Conservation (phyloP, 2,888 invertebrate genomes). For the Opisthograptis luteolata region DNA sequence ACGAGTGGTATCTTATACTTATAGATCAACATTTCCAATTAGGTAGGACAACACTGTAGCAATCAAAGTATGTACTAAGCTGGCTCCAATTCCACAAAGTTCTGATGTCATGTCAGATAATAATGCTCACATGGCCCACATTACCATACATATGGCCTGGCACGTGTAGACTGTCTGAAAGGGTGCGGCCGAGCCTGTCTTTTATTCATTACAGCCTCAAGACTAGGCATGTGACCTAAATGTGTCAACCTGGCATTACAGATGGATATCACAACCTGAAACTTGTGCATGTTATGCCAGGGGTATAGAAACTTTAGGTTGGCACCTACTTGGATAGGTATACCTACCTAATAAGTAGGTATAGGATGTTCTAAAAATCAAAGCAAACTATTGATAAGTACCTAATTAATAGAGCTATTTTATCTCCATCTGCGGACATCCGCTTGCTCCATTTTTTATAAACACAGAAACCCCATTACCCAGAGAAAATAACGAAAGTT, state of each 20-base stretch:
- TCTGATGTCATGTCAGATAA: slow-evolving; percentile 12
- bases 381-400: no score
- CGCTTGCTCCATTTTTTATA: slow-evolving; percentile 19
- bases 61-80: neutral
- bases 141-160: slow-evolving; percentile 36
- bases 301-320: no score
- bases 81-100: neutral
- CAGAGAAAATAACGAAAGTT: slow-evolving; percentile 43
- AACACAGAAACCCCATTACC: slow-evolving; percentile 25
- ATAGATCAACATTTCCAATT: no score
- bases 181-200: slow-evolving; percentile 49
- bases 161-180: slow-evolving; percentile 52
- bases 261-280: slow-evolving; percentile 18
- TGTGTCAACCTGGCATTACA: slow-evolving; percentile 47
- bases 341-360: no score
- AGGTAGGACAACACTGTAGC: no score
- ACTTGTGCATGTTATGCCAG: no score
- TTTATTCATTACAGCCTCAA: slow-evolving; percentile 42
- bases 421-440: neutral
- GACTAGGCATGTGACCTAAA: slow-evolving; percentile 59
- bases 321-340: no score
- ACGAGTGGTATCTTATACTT: no score
- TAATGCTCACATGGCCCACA: slow-evolving; percentile 26
- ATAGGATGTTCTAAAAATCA: no score
- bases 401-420: neutral